phyloP scores from a whole-genome alignment of 2,113 vertebrate genomes.

The Bungarus multicinctus region DNA sequence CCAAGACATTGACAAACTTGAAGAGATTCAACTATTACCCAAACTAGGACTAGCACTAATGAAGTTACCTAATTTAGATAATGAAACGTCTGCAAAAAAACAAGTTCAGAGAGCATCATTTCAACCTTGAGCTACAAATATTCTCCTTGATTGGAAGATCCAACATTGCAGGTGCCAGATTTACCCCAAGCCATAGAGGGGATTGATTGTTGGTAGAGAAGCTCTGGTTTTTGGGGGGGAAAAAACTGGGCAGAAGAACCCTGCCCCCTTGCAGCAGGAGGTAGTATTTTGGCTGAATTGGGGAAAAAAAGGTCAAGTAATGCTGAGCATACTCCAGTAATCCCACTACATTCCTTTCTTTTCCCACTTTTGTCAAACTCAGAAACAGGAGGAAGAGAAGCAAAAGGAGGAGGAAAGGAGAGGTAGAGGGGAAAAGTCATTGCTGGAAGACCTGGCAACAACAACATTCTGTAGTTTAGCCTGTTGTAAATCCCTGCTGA shows the following conservation, averaged over 20 bases:
- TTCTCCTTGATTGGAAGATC: too few relatives aligned
- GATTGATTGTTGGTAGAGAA: too few relatives aligned
- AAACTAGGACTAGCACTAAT: too few relatives aligned
- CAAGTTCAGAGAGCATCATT: too few relatives aligned
- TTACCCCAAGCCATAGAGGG: too few relatives aligned
- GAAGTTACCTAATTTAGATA: too few relatives aligned
- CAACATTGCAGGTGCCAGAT: not conserved
- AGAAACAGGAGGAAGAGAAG: not conserved
- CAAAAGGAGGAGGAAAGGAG: not conserved
- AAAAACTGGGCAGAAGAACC: not conserved
- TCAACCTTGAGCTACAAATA: too few relatives aligned
- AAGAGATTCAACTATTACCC: not conserved
- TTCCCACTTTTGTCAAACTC: not conserved
- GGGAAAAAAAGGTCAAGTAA: not conserved
- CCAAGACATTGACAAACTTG: not conserved
- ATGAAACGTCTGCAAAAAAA: too few relatives aligned
- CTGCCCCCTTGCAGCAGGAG: not conserved
- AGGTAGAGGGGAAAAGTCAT: not conserved
- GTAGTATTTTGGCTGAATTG: not conserved
- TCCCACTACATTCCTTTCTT: not conserved
- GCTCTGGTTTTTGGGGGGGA: too few relatives aligned
- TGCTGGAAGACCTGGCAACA: not conserved
- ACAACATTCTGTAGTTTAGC: not conserved
- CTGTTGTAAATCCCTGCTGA: not conserved
- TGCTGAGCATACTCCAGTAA: not conserved